Percentiles rank a stretch among this genome's conserved stretches.
Evolutionary conservation across 2,797 vertebrate genomes (phyloP).

Genomic region (Sebastes trivittatus): DNA sequence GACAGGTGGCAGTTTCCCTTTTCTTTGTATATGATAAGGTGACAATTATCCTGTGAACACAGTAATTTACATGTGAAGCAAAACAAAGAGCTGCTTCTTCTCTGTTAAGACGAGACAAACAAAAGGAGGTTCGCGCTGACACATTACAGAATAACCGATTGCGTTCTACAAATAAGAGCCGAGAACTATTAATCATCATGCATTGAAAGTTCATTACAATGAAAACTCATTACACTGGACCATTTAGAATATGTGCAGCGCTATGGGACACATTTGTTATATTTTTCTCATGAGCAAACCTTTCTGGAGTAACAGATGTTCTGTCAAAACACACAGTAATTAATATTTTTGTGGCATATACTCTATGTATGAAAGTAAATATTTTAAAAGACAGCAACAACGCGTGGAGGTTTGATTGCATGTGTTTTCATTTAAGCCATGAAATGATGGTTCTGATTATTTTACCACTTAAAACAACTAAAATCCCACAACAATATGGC

Average conservation of each 20-base stretch:
- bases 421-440: slow-evolving; percentile 5
- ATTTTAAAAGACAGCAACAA: slow-evolving; percentile 29
- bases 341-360: slow-evolving; percentile 33
- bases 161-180: slow-evolving; percentile 55
- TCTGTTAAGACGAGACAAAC: slow-evolving; percentile 20
- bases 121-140: slow-evolving; percentile 35
- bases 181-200: slow-evolving; percentile 64
- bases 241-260: slow-evolving; percentile 54
- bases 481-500: background rate
- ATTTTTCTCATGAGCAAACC: slow-evolving; percentile 52
- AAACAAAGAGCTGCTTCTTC: slow-evolving; percentile 50
- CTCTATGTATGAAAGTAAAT: slow-evolving; percentile 31
- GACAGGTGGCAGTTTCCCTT: slow-evolving; percentile 46
- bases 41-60: slow-evolving; percentile 49
- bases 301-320: slow-evolving; percentile 61
- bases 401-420: background rate
- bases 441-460: background rate
- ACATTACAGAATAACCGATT: slow-evolving; percentile 66
- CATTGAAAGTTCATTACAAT: slow-evolving; percentile 53
- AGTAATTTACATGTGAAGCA: slow-evolving; percentile 56
- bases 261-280: slow-evolving; percentile 60
- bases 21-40: slow-evolving; percentile 35
- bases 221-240: slow-evolving; percentile 66
- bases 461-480: background rate
- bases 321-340: slow-evolving; percentile 64